Conservation (phyloP, 2,797 vertebrate species). For the Eremophila alpestris region DNA sequence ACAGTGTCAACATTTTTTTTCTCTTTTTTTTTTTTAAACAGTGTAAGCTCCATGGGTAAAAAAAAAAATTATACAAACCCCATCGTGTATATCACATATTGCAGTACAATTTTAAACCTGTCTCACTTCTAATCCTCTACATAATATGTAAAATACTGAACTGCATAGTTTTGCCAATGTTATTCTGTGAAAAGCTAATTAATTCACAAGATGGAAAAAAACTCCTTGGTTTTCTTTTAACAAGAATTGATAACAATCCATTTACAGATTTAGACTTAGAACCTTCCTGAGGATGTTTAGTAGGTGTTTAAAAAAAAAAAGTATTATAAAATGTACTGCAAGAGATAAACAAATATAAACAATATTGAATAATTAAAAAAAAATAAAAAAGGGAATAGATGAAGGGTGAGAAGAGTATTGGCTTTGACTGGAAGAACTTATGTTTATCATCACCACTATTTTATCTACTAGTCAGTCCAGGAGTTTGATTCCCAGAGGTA, state of each 20-base stretch:
- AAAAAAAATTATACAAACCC: background rate
- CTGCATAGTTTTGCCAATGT: background rate
- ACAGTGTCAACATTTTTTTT: background rate
- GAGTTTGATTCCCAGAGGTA: background rate
- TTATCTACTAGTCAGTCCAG: background rate
- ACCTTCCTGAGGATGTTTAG: background rate
- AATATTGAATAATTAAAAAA: background rate
- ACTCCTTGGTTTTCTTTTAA: background rate
- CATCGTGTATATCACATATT: background rate
- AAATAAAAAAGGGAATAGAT: background rate
- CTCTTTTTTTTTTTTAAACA: background rate
- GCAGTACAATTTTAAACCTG: background rate
- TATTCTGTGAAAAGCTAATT: background rate
- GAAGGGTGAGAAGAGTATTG: background rate
- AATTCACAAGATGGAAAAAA: background rate
- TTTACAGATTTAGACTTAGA: background rate
- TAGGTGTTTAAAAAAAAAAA: background rate
- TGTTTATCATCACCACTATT: background rate
- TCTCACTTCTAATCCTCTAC: background rate
- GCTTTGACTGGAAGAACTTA: background rate
- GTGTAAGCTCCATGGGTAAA: background rate
- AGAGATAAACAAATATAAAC: background rate
- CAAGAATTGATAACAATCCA: background rate
- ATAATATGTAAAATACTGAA: background rate
- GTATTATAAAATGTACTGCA: background rate